A percentile compares a stretch with the other conserved stretches of the same genome.
phyloP scores from a whole-genome alignment of 1,140 invertebrate species.

The Euschistus heros region DNA sequence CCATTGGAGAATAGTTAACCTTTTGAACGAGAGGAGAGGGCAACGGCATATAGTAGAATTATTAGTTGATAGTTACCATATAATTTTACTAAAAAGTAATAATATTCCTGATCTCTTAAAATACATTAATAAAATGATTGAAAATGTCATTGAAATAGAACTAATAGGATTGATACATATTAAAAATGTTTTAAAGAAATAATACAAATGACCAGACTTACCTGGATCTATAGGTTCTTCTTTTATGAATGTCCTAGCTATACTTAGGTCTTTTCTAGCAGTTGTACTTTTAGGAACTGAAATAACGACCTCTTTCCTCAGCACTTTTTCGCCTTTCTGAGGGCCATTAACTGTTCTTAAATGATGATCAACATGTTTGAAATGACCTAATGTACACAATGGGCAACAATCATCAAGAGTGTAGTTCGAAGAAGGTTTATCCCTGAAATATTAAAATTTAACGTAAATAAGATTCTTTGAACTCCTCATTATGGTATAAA shows the following conservation, averaged over 20 bases:
- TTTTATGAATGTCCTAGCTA: background rate
- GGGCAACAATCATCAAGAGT: constrained; percentile 14
- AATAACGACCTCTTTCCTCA: constrained; percentile 9
- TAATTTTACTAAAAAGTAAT: too few relatives aligned
- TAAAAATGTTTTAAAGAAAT: too few relatives aligned
- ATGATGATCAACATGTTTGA: constrained; percentile 14
- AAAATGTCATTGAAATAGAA: too few relatives aligned
- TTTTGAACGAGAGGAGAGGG: too few relatives aligned
- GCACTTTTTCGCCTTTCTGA: background rate
- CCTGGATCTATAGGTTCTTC: constrained; percentile 6
- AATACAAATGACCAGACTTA: background rate
- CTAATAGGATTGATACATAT: too few relatives aligned
- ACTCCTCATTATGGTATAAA: too few relatives aligned
- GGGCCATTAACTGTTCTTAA: background rate
- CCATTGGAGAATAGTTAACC: too few relatives aligned
- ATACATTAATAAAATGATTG: too few relatives aligned
- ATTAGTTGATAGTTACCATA: too few relatives aligned
- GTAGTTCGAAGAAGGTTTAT: background rate
- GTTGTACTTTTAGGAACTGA: constrained; percentile 8
- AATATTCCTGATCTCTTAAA: too few relatives aligned
- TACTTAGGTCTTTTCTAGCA: background rate
- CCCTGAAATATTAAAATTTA: background rate
- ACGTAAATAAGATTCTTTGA: too few relatives aligned
- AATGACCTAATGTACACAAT: constrained; percentile 18
- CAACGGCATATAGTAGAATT: too few relatives aligned